Percentiles rank a stretch among this genome's conserved stretches.
phyloP scores from a whole-genome alignment of 2,888 invertebrate genomes.

The Sarcophaga carnaria region DNA sequence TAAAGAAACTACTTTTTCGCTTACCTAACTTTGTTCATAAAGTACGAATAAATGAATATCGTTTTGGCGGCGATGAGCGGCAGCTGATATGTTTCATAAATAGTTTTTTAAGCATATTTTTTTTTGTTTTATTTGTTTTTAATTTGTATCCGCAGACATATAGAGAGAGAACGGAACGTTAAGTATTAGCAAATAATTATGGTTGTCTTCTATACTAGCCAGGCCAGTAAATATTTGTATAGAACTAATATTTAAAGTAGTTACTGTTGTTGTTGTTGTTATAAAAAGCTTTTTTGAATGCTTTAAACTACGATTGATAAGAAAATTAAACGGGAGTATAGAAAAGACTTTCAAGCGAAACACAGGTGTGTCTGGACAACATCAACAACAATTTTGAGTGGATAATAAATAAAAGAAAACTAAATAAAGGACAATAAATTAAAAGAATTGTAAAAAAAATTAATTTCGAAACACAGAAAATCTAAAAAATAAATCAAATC shows the following conservation, averaged over 20 bases:
- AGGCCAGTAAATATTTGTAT: conserved; percentile 5
- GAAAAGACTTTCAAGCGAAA: conserved; percentile 50
- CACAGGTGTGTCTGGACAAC: conserved; percentile 31
- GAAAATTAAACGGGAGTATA: conserved; percentile 53
- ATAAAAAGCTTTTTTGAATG: conserved; percentile 51
- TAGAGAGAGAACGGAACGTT: conserved; percentile 55
- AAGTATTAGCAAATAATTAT: conserved; percentile 50
- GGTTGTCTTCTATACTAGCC: conserved; percentile 19
- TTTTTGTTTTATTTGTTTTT: too few species aligned
- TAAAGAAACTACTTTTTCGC: not conserved
- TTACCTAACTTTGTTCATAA: not conserved
- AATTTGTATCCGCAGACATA: conserved; percentile 44
- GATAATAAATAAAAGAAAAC: not conserved
- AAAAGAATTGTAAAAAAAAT: conserved; percentile 35
- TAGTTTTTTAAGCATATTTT: conserved; percentile 25
- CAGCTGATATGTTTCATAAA: conserved; percentile 52
- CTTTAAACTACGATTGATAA: conserved; percentile 48
- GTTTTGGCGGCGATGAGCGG: conserved; percentile 47
- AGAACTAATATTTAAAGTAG: conserved; percentile 41
- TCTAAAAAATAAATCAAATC: not conserved
- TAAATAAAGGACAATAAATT: conserved; percentile 11
- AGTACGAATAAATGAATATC: conserved; percentile 7
- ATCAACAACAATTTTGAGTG: conserved; percentile 9
- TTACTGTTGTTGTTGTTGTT: not conserved
- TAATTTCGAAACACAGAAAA: not conserved